A percentile compares a stretch with the other conserved stretches of the same genome.
Evolutionary conservation across 2,888 invertebrate genomes (phyloP).

Genomic region (Cylindroiulus punctatus): DNA sequence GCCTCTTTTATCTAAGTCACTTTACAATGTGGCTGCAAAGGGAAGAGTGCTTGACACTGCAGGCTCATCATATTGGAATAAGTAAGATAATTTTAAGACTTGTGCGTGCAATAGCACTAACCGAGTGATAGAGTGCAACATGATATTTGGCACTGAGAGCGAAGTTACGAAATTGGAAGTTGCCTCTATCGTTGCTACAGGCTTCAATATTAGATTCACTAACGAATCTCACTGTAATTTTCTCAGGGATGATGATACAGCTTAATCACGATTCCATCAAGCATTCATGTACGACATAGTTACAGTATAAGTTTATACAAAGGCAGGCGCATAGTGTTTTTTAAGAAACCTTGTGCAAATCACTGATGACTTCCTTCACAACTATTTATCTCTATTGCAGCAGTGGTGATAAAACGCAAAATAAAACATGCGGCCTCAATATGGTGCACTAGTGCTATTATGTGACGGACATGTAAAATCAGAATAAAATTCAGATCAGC

Average conservation of each 20-base stretch:
- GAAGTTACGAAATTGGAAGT: constrained; percentile 31
- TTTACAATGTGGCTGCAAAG: neutral
- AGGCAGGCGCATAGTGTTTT: no score
- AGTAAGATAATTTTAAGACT: neutral
- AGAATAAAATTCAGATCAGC: neutral
- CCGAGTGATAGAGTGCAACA: neutral
- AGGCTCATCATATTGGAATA: neutral
- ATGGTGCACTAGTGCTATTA: neutral
- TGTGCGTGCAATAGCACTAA: constrained; percentile 33
- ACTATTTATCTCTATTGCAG: no score
- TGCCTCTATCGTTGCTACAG: neutral
- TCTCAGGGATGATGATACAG: neutral
- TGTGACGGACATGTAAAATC: neutral
- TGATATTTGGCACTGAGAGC: constrained; percentile 27
- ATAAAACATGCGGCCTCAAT: neutral
- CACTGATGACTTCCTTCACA: no score
- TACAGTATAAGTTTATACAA: no score
- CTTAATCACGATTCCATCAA: no score
- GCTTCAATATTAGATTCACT: neutral
- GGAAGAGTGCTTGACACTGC: neutral
- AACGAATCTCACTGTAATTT: neutral
- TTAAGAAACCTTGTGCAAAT: no score
- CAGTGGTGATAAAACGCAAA: neutral
- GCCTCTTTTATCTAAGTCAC: constrained; percentile 6
- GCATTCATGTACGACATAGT: no score